phyloP scores from a whole-genome alignment of 2,888 invertebrate species.

The Actias luna region DNA sequence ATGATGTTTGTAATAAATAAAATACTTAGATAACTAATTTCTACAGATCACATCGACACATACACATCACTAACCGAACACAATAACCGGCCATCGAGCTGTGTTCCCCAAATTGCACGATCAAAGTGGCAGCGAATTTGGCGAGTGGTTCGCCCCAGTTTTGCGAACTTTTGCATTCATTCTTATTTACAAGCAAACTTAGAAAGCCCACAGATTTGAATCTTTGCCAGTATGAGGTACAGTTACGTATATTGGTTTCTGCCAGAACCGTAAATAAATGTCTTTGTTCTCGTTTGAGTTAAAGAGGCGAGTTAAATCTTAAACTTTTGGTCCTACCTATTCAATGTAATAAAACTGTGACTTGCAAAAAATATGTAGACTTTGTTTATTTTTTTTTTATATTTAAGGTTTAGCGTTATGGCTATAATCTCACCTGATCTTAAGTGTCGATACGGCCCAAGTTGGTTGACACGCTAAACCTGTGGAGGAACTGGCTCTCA shows the following conservation, averaged over 20 bases:
- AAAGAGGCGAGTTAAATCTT: neutral
- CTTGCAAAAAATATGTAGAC: no score
- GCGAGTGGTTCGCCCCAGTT: slow-evolving; percentile 24
- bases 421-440: no score
- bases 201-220: slow-evolving; percentile 49
- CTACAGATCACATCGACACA: slow-evolving; percentile 4
- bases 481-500: no score
- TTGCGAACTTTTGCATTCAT: slow-evolving; percentile 24
- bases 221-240: slow-evolving; percentile 45
- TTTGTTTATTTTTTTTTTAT: no score
- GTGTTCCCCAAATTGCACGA: slow-evolving; percentile 45
- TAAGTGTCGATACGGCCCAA: no score
- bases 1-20: neutral
- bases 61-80: neutral
- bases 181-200: slow-evolving; percentile 43
- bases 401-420: no score
- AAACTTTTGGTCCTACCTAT: neutral
- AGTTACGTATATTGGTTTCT: neutral
- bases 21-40: neutral
- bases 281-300: neutral
- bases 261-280: slow-evolving; percentile 6
- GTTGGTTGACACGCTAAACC: no score
- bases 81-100: slow-evolving; percentile 27
- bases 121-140: slow-evolving; percentile 38
- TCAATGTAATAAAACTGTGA: no score